Evolutionary conservation across 2,797 vertebrate species (phyloP).

Genomic region (Zonotrichia albicollis): DNA sequence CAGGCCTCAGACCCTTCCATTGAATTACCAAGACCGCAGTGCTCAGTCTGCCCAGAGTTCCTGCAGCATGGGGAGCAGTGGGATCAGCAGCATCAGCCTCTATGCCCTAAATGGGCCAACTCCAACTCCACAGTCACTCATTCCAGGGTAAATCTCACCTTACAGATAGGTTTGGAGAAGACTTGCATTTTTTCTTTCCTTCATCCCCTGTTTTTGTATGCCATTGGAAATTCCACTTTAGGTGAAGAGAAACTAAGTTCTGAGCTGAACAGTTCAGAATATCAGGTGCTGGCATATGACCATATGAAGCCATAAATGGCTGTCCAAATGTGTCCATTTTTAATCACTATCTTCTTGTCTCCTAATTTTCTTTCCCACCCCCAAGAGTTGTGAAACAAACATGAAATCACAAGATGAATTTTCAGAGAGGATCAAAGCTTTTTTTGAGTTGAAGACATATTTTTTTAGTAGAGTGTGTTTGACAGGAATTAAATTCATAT

Average conservation of each 20-base stretch:
- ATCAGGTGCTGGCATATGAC: neutral
- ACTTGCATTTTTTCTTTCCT: neutral
- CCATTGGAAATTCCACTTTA: neutral
- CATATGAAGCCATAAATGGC: neutral
- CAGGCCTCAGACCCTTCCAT: slow-evolving; percentile 90
- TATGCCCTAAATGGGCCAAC: slow-evolving; percentile 88
- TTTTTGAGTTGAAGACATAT: neutral
- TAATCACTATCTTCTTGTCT: neutral
- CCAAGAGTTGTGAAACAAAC: neutral
- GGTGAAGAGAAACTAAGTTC: neutral
- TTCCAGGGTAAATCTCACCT: slow-evolving; percentile 84
- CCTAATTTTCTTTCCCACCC: neutral
- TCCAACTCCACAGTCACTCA: slow-evolving; percentile 84
- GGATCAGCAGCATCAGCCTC: slow-evolving; percentile 89
- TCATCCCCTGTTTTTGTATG: neutral
- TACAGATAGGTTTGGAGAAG: neutral
- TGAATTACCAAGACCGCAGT: slow-evolving; percentile 87
- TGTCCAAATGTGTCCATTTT: neutral
- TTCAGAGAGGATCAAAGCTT: neutral
- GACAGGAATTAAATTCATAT: neutral
- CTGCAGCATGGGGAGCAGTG: slow-evolving; percentile 90
- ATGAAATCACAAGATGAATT: neutral
- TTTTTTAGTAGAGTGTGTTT: neutral
- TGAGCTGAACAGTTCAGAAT: neutral
- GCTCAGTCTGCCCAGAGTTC: slow-evolving; percentile 75